These are phyloP conservation scores for Psilanteris sp. DNA, from an alignment of 1,140 invertebrate genomes.

Conservation along the genomic window DNA sequence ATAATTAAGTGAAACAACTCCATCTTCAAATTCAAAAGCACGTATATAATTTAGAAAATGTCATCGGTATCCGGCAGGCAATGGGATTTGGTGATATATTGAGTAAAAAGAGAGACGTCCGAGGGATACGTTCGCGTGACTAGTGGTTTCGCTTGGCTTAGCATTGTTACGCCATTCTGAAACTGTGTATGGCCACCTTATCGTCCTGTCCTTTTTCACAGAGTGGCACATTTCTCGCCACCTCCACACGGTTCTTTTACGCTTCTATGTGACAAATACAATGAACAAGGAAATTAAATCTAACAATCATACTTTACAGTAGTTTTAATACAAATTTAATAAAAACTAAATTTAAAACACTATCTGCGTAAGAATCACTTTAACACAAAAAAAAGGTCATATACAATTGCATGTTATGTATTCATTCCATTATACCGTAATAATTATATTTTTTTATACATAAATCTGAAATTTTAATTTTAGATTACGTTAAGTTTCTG, in stretches of 20 bases:
- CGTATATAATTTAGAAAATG: constrained; percentile 45
- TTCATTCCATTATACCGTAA: too few species aligned
- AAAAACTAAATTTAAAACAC: too few species aligned
- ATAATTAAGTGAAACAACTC: constrained; percentile 39
- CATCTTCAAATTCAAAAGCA: constrained; percentile 25
- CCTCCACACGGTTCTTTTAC: constrained; percentile 1
- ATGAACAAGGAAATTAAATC: constrained; percentile 11
- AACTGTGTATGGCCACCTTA: constrained; percentile 36
- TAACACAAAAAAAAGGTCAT: too few species aligned
- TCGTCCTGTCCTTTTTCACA: constrained; percentile 21
- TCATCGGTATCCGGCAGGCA: constrained; percentile 32
- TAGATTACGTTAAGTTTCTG: too few species aligned
- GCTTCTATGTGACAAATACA: constrained; percentile 7
- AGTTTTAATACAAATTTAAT: too few species aligned
- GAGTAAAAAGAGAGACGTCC: constrained; percentile 50
- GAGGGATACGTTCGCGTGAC: constrained; percentile 69
- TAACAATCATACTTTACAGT: too few species aligned
- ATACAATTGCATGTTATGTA: too few species aligned
- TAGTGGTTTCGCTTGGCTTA: constrained; percentile 69
- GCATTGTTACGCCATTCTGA: constrained; percentile 66
- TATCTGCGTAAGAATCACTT: too few species aligned
- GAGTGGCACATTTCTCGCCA: constrained; percentile 14
- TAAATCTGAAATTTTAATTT: too few species aligned
- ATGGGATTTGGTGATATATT: constrained; percentile 46
- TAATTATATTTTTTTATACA: too few species aligned